Evolutionary conservation across 1,140 invertebrate species (phyloP).

Genomic region (Caenorhabditis brenneri): DNA sequence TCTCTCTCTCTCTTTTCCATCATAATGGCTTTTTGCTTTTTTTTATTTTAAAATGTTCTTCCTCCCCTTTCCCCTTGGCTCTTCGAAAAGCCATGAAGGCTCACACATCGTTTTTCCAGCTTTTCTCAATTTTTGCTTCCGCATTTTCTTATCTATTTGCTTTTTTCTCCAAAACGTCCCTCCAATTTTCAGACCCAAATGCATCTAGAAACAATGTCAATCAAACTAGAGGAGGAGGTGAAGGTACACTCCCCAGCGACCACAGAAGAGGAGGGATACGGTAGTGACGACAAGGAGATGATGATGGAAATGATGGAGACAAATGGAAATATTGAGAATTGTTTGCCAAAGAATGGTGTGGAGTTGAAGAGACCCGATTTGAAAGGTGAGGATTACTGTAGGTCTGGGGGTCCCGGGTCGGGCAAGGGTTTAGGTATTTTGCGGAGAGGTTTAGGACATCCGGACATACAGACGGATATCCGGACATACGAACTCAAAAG

Average conservation of each 20-base stretch:
- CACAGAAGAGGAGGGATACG: slow-evolving; percentile 18
- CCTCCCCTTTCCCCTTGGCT: background rate
- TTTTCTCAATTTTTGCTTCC: background rate
- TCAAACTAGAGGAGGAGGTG: background rate
- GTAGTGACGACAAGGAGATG: slow-evolving; percentile 2
- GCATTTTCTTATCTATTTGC: background rate
- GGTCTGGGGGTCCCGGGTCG: background rate
- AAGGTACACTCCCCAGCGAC: background rate
- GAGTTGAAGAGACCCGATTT: slow-evolving; percentile 33
- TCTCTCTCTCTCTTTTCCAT: background rate
- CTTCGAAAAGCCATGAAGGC: background rate
- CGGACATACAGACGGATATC: too few species aligned
- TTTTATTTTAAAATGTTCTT: background rate
- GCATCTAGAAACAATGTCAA: background rate
- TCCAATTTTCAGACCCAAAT: background rate
- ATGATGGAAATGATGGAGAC: background rate
- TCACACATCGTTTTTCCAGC: background rate
- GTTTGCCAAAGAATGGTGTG: background rate
- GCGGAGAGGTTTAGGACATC: background rate
- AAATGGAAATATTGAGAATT: background rate
- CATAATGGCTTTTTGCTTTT: slow-evolving; percentile 17
- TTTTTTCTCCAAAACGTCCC: background rate
- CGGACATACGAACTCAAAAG: too few species aligned
- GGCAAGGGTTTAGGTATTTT: background rate
- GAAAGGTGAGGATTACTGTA: background rate